phyloP scores from a whole-genome alignment of 2,113 vertebrate species.

The Furnarius figulus region DNA sequence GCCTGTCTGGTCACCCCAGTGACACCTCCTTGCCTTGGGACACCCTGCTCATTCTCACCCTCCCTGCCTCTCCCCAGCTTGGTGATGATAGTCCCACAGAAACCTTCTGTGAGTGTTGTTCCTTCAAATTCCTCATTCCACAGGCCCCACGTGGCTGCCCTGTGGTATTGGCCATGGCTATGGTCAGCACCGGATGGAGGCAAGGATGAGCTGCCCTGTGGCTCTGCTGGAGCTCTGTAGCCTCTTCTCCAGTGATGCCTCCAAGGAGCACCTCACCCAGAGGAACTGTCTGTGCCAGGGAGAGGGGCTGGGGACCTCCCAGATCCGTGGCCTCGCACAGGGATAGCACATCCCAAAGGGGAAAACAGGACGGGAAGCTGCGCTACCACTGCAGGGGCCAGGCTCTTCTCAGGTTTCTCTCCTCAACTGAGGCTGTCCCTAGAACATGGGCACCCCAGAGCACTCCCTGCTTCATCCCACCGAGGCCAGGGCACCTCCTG shows the following conservation, averaged over 20 bases:
- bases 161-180: rapidly evolving
- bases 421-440: too few species aligned
- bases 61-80: background rate
- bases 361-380: too few species aligned
- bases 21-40: rapidly evolving
- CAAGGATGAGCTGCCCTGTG: background rate
- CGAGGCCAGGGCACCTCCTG: too few species aligned
- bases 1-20: background rate
- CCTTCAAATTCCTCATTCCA: background rate
- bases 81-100: background rate
- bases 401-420: too few species aligned
- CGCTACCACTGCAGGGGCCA: too few species aligned
- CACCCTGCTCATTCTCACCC: background rate
- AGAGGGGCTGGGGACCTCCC: too few species aligned
- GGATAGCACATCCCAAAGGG: background rate
- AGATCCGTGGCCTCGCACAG: background rate
- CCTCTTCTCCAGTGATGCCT: background rate
- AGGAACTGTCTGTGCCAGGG: too few species aligned
- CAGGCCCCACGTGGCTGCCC: rapidly evolving
- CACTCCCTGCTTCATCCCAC: background rate
- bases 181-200: too few species aligned
- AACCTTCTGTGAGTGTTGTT: background rate
- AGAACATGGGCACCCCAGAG: too few species aligned
- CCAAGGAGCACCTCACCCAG: rapidly evolving
- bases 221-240: too few species aligned